Evolutionary conservation across 2,797 vertebrate genomes (phyloP), one percentile per base, ranked within the genome.

Genomic region (Sitta carolinensis): DNA sequence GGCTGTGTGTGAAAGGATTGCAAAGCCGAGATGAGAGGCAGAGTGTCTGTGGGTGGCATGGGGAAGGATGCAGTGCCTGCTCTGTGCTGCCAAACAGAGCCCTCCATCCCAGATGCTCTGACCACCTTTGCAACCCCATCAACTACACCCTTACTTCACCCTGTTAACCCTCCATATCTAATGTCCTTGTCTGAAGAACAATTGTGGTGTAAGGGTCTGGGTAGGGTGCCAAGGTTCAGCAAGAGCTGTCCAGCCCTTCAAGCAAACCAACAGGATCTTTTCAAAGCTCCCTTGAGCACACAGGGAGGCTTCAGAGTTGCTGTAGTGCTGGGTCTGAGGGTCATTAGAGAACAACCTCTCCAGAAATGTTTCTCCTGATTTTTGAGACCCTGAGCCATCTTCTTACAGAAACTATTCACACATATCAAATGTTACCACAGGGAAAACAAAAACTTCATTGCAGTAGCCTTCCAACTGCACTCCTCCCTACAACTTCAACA

Each of bases 31-130:
- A 57, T 34, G 89, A 29, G 89, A 87, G 74, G 40, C 87, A 73
- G 58, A 63, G 13, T 43, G 55, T 43, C 87, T 90, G 87, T 89
- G 95, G 74, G 93, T 95, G 95, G 93, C 89, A 78, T 15, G 15
- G 50, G 40, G 43, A n/a, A 27, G 52, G 57, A 59, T 38, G 57
- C 43, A n/a, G 73, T 0, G 52, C 47, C 45, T 74, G 58, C 47
- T 34, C 45, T 4, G 2, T 2, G 2, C 63, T 51, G 57, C 45
- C 72, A 52, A 17, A 42, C 10, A 32, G 67, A 81, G 32, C 42
- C 14, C 32, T 40, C 47, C 42, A 45, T 52, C 51, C 73, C 9
- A 2, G 79, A 59, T 66, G 59, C 70, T 89, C 61, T n/a, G 11
- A 51, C 25, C 3, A 15, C 67, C 75, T 66, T 66, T 61, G 27